Evolutionary conservation across 2,888 invertebrate genomes (phyloP).

Genomic region (Timema podura): DNA sequence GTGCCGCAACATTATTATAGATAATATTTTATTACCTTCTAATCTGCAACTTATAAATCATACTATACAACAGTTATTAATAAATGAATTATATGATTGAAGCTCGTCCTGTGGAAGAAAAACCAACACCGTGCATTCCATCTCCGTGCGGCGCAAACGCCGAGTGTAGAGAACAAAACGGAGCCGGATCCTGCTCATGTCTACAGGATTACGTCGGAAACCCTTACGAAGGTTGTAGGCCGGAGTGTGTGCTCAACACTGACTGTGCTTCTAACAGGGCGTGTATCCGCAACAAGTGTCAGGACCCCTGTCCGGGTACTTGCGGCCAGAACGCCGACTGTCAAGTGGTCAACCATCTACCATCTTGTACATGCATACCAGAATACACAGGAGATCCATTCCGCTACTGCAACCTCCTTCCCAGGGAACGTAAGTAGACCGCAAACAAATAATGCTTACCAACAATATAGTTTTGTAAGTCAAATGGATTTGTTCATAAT

Average conservation of each 20-base stretch:
- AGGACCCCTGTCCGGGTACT: conserved; percentile 71
- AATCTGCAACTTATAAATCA: too few species aligned
- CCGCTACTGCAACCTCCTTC: conserved; percentile 53
- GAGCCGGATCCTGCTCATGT: conserved; percentile 61
- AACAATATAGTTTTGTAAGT: too few species aligned
- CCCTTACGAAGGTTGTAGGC: conserved; percentile 64
- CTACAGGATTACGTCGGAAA: conserved; percentile 42
- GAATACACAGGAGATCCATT: conserved; percentile 48
- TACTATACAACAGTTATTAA: too few species aligned
- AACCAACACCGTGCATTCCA: conserved; percentile 32
- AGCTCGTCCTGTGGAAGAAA: too few species aligned
- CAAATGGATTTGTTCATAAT: too few species aligned
- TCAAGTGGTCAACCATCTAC: conserved; percentile 57
- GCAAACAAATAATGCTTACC: too few species aligned
- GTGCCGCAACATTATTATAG: too few species aligned
- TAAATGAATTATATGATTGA: too few species aligned
- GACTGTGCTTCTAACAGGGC: conserved; percentile 67
- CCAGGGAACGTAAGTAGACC: conserved; percentile 34
- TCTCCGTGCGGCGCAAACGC: conserved; percentile 38
- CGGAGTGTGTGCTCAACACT: conserved; percentile 67
- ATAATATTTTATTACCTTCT: too few species aligned
- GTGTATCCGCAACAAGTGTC: too few species aligned
- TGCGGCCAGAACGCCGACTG: conserved; percentile 73
- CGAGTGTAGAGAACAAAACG: conserved; percentile 37
- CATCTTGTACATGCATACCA: conserved; percentile 56